Conservation (phyloP, 2,888 invertebrate genomes). For the Eilema caniola region DNA sequence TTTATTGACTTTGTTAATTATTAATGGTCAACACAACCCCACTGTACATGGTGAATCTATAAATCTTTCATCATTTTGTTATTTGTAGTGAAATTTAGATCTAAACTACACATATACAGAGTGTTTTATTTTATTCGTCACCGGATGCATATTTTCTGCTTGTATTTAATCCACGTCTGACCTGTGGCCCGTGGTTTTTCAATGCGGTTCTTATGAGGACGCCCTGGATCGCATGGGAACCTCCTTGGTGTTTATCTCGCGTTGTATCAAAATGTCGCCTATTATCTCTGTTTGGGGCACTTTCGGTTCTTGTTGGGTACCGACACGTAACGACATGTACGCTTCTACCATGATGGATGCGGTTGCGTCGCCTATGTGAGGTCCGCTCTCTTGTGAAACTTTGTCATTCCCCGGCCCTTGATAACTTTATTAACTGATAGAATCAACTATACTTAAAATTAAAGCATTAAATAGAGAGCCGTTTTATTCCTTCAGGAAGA, state of each 20-base stretch:
- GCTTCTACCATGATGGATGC: slow-evolving; percentile 84
- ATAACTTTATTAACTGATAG: slow-evolving; percentile 45
- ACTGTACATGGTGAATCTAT: slow-evolving; percentile 52
- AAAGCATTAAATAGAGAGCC: slow-evolving; percentile 3
- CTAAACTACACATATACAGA: slow-evolving; percentile 23
- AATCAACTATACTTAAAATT: slow-evolving; percentile 39
- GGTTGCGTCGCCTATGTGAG: slow-evolving; percentile 70
- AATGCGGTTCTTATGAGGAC: slow-evolving; percentile 61
- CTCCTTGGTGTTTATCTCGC: slow-evolving; percentile 77
- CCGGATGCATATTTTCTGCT: slow-evolving; percentile 60
- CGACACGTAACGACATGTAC: slow-evolving; percentile 75
- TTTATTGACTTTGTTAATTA: slow-evolving; percentile 60
- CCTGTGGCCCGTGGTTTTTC: slow-evolving; percentile 69
- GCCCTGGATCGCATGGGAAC: slow-evolving; percentile 81
- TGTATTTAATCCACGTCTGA: slow-evolving; percentile 74
- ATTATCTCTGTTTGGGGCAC: slow-evolving; percentile 83
- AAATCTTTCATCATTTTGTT: slow-evolving; percentile 54
- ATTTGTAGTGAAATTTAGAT: slow-evolving; percentile 39
- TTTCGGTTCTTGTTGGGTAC: slow-evolving; percentile 80
- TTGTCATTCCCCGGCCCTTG: slow-evolving; percentile 51
- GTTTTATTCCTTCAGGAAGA: slow-evolving; percentile 22
- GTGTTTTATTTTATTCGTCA: slow-evolving; percentile 39
- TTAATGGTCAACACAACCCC: slow-evolving; percentile 54
- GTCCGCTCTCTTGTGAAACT: slow-evolving; percentile 66
- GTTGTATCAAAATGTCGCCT: slow-evolving; percentile 85